phyloP scores from a whole-genome alignment of 2,113 vertebrate species.

The Dipodomys stephensi region DNA sequence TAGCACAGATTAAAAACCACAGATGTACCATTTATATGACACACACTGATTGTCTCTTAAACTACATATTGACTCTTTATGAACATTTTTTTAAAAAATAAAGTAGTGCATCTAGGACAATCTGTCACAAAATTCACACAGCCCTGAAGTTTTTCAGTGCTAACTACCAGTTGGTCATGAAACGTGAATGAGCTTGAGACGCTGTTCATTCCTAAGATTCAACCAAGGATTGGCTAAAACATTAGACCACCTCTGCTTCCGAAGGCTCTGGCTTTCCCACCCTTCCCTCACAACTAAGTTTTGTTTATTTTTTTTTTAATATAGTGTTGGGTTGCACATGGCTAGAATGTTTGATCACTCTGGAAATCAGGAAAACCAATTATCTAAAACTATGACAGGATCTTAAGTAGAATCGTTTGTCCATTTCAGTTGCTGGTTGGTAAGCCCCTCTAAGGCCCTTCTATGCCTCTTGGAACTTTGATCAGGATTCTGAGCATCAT shows the following conservation, averaged over 20 bases:
- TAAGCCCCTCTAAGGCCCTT: conserved; percentile 84
- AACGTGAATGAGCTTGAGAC: conserved; percentile 85
- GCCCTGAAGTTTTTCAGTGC: conserved; percentile 91
- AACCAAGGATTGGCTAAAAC: conserved; percentile 88
- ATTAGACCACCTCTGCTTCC: conserved; percentile 81
- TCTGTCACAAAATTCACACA: conserved; percentile 93
- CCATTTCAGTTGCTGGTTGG: conserved; percentile 86
- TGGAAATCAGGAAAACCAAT: conserved; percentile 88
- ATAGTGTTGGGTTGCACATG: conserved; percentile 77
- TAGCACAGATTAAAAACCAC: conserved; percentile 99
- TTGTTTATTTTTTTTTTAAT: conserved; percentile 65
- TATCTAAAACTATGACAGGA: conserved; percentile 88
- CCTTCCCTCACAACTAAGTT: conserved; percentile 60
- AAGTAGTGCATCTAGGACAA: conserved; percentile 99
- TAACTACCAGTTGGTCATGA: conserved; percentile 87
- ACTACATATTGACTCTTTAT: conserved; percentile 99
- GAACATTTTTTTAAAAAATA: conserved; percentile 92
- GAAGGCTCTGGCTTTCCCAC: conserved; percentile 79
- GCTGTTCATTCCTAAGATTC: conserved; percentile 87
- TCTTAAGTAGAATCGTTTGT: conserved; percentile 84
- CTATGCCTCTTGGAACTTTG: conserved; percentile 86
- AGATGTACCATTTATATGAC: conserved; percentile 99
- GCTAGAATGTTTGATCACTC: conserved; percentile 83
- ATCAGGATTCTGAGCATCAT: conserved; percentile 86
- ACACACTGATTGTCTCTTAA: conserved; percentile 99